Conservation (phyloP, 2,113 vertebrate genomes). For the Ctenomys sociabilis region DNA sequence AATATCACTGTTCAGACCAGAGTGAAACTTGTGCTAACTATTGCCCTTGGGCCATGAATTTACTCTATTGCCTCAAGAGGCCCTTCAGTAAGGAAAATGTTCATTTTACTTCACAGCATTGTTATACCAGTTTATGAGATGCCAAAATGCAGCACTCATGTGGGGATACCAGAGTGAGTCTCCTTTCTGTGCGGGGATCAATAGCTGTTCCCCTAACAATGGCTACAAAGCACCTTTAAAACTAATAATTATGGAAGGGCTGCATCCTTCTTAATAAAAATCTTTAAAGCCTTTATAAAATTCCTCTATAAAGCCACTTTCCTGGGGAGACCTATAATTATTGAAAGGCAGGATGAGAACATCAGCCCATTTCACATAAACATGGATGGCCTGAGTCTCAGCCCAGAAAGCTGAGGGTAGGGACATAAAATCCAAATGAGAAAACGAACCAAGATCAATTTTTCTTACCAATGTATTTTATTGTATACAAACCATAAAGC, state of each 20-base stretch:
- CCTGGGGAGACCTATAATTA: conserved; percentile 85
- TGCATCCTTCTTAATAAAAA: conserved; percentile 84
- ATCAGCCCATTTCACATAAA: conserved; percentile 77
- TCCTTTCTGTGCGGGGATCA: conserved; percentile 83
- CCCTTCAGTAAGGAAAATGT: conserved; percentile 79
- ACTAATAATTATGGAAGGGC: conserved; percentile 82
- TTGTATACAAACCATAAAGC: conserved; percentile 83
- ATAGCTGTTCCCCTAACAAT: conserved; percentile 81
- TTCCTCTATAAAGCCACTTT: conserved; percentile 78
- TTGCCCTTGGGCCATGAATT: conserved; percentile 63
- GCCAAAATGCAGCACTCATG: conserved; percentile 50
- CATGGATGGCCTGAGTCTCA: neutral
- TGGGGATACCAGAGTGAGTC: conserved; percentile 13
- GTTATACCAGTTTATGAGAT: conserved; percentile 79
- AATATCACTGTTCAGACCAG: conserved; percentile 15
- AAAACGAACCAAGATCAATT: conserved; percentile 82
- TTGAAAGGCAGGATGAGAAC: conserved; percentile 68
- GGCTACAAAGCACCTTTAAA: conserved; percentile 83
- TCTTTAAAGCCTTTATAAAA: conserved; percentile 84
- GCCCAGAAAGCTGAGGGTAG: conserved; percentile 51
- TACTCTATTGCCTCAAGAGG: conserved; percentile 79
- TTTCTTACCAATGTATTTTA: conserved; percentile 77
- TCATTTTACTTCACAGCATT: conserved; percentile 76
- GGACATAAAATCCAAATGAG: conserved; percentile 75
- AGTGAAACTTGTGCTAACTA: conserved; percentile 53